Evolutionary conservation across 2,888 invertebrate species (phyloP).

Genomic region (Drepanosiphum platanoidis): DNA sequence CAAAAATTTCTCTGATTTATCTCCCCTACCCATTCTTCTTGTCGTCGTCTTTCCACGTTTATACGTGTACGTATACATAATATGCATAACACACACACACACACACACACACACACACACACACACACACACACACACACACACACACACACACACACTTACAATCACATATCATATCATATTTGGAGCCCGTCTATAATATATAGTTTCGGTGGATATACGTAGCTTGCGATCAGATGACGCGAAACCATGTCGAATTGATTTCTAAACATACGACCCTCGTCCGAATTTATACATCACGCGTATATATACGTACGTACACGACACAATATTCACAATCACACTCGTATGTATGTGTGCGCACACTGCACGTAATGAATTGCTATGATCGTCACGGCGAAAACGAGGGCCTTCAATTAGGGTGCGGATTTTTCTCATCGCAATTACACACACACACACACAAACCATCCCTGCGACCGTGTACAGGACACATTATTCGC

Average conservation of each 20-base stretch:
- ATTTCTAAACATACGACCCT: constrained; percentile 46
- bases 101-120: not conserved
- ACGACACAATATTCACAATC: not conserved
- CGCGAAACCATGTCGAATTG: constrained; percentile 44
- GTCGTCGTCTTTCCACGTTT: too few species aligned
- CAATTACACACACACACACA: constrained; percentile 41
- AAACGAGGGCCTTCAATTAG: constrained; percentile 39
- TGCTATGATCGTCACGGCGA: constrained; percentile 35
- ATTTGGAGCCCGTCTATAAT: not conserved
- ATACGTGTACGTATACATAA: constrained; percentile 4
- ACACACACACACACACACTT: not conserved
- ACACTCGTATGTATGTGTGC: not conserved
- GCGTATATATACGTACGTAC: not conserved
- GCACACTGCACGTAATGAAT: constrained; percentile 25
- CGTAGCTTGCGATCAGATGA: not conserved
- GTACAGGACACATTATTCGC: not conserved
- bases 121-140: not conserved
- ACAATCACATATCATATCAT: not conserved
- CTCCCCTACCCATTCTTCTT: constrained; percentile 5
- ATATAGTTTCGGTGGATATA: constrained; percentile 1
- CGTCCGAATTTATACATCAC: not conserved
- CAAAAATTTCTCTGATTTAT: not conserved
- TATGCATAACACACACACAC: too few species aligned
- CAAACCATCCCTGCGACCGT: not conserved
- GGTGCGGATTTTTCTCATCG: constrained; percentile 46